Base-by-base conservation (phyloP, 2,113 vertebrate genomes). In the Rissa tridactyla region DNA sequence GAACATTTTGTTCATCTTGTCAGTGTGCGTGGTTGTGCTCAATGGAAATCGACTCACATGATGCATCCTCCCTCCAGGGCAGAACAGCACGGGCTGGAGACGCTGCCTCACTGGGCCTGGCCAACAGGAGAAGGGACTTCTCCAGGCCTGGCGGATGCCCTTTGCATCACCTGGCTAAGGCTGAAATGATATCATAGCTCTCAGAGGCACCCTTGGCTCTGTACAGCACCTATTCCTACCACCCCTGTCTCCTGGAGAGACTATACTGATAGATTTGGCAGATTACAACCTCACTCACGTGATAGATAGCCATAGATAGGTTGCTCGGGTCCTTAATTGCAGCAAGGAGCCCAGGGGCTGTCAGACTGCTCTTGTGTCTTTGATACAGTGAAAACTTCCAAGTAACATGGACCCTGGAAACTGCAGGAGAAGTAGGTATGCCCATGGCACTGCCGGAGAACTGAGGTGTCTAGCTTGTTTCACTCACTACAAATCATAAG, bases 1-100 rank as follows among this genome's bases (percentile, higher is more conserved):
- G 78, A 89, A 52, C 19, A 72, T 65, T 82, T 84, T 49, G 65
- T 94, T 87, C 40, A 69, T 94, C 78, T 72, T 61, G 20, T 55
- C 46, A 65, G 36, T 13, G 17, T 58, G 8, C 0, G 1, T 46
- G 3, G 32, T 0, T 76, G 42, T 40, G 34, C n/a, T 84, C 32
- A 25, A 25, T 0, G 7, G 58, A 95, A 95, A 60, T 55, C 0
- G 0, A 47, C 57, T 84, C 83, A 91, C 32, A 60, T 64, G 83
- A 89, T 64, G 14, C 34, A 26, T 65, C 27, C 22, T 84, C 8
- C 65, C 51, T 36, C 26, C 44, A 36, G 75, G 58, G 62, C 65
- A 89, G 70, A 0, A 0, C 57, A 75, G 47, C 47, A 34, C 5
- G 9, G 47, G 42, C 83, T 64, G 49, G 15, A 88, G 60, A 92